Conservation (phyloP, 1,140 invertebrate species). For the Drosophila simulans region DNA sequence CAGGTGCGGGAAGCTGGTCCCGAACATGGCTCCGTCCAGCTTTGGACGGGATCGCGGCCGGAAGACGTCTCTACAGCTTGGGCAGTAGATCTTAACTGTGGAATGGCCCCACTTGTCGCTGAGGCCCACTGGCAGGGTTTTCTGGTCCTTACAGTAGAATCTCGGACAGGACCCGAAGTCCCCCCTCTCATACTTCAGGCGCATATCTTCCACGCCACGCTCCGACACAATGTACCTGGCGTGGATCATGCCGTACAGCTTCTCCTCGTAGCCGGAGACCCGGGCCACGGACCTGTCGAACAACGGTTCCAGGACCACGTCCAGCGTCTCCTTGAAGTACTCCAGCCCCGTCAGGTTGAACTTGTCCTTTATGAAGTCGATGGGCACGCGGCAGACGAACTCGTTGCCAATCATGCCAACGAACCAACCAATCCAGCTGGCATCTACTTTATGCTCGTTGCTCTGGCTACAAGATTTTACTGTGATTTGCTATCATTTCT, state of each 20-base stretch:
- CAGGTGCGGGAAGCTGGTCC: constrained; percentile 67
- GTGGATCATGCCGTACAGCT: constrained; percentile 64
- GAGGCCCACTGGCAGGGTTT: constrained; percentile 54
- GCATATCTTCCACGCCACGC: constrained; percentile 50
- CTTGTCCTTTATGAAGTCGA: constrained; percentile 33
- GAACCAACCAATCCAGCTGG: constrained; percentile 64
- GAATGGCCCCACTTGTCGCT: constrained; percentile 23
- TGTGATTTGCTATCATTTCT: background rate
- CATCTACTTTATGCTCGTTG: constrained; percentile 5
- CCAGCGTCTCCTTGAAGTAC: constrained; percentile 2
- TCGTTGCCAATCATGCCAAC: constrained; percentile 25
- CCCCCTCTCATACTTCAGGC: constrained; percentile 50
- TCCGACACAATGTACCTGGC: constrained; percentile 51
- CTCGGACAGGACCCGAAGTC: constrained; percentile 66
- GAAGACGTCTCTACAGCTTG: constrained; percentile 54
- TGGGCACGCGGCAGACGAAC: constrained; percentile 61
- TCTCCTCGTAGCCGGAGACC: constrained; percentile 5
- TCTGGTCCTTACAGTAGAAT: constrained; percentile 47
- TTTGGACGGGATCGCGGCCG: constrained; percentile 20
- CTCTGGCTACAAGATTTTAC: background rate
- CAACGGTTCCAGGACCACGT: constrained; percentile 28
- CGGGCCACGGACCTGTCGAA: background rate
- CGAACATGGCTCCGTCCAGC: constrained; percentile 67
- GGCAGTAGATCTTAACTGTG: constrained; percentile 62
- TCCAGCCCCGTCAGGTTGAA: constrained; percentile 62